Evolutionary conservation across 2,888 invertebrate species (phyloP).

Genomic region (Diachrysia chrysitis): DNA sequence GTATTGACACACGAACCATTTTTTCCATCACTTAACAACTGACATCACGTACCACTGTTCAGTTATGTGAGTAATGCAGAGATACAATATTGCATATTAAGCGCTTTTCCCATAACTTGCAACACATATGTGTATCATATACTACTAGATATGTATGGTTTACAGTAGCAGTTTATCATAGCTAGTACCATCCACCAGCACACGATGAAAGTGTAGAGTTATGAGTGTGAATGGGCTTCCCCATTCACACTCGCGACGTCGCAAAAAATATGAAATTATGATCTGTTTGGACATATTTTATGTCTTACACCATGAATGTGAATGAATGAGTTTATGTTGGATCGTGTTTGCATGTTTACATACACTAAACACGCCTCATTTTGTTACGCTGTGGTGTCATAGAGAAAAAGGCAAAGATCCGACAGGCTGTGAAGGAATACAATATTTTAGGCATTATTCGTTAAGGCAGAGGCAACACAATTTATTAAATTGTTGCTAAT

Average conservation of each 20-base stretch:
- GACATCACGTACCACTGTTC: neutral
- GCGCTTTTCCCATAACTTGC: neutral
- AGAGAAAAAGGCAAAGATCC: neutral
- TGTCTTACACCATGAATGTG: constrained; percentile 20
- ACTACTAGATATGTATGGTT: neutral
- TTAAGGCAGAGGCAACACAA: neutral
- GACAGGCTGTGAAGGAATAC: neutral
- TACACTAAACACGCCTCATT: neutral
- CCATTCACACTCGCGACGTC: constrained; percentile 20
- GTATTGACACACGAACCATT: neutral
- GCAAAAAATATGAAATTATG: constrained; percentile 47
- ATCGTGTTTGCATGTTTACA: neutral
- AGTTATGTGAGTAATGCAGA: neutral
- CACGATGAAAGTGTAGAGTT: neutral
- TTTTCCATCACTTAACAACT: neutral
- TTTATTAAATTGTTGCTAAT: neutral
- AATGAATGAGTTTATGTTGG: constrained; percentile 25
- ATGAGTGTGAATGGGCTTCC: constrained; percentile 20
- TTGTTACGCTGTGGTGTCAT: constrained; percentile 1
- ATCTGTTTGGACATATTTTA: constrained; percentile 17
- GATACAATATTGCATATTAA: neutral
- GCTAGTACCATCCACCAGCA: neutral
- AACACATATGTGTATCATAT: neutral
- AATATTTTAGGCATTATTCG: neutral
- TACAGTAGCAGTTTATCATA: constrained; percentile 23